Base-by-base conservation (phyloP, 2,797 vertebrate species). In the Falco naumanni region DNA sequence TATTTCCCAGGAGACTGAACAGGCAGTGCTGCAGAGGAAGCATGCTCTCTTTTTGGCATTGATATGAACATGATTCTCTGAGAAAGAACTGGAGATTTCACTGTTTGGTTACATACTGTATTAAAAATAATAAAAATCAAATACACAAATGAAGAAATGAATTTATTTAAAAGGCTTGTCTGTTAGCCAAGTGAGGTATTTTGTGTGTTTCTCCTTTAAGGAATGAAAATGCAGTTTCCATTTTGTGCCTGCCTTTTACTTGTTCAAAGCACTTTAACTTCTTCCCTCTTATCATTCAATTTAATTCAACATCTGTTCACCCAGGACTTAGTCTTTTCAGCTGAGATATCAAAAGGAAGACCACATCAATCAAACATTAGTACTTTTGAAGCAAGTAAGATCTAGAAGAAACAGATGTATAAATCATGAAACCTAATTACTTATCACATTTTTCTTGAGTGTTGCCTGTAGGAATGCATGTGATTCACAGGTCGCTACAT, bases 311-410 rank as follows among this genome's bases (percentile, higher is more conserved):
- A 95, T 93, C 93, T 97, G 77, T 94, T 97, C 89, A 93, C 80
- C 48, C 51, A 75, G 89, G 95, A 94, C 60, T 95, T 90, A 72
- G 86, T 89, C 91, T 91, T 97, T 98, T 97, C 86, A 95, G 84
- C 75, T 95, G 92, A 97, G 89, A 91, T 96, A 87, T 96, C 91
- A 94, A 96, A 94, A 90, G 41, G 72, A 95, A 95, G 84, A 87
- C 82, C 51, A 80, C 80, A 95, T 97, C 95, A 97, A 97, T 97
- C 97, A 97, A 96, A 93, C 79, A 88, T 90, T 91, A 95, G 43
- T 84, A 97, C 75, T 91, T 95, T 48, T 86, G 76, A 97, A 95
- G 80, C 88, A 92, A 95, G 61, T 47, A 86, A 47, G 82, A 95
- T 90, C 75, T 82, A 84, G 70, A 94, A 95, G 81, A 88, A 95